A percentile compares a stretch with the other conserved stretches of the same genome.
phyloP scores from a whole-genome alignment of 2,888 invertebrate genomes.

The Pomacea canaliculata region DNA sequence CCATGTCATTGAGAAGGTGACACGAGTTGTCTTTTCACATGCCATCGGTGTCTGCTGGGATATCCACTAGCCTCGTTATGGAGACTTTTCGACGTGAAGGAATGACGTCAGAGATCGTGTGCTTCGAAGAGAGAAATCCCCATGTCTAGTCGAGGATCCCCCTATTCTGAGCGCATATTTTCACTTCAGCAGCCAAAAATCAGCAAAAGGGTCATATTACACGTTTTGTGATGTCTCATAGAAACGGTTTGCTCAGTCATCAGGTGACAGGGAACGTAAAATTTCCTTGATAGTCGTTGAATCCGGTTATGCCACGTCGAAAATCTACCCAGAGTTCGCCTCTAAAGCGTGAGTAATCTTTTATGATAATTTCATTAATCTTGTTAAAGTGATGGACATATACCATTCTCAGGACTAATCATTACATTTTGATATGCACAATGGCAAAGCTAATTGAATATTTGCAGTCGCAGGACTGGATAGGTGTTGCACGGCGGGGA shows the following conservation, averaged over 20 bases:
- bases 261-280: constrained; percentile 2
- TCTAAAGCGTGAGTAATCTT: constrained; percentile 29
- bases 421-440: too few relatives aligned
- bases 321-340: constrained; percentile 29
- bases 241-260: not conserved
- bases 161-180: constrained; percentile 15
- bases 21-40: constrained; percentile 20
- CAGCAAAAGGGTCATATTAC: not conserved
- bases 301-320: constrained; percentile 29
- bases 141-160: constrained; percentile 27
- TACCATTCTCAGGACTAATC: too few relatives aligned
- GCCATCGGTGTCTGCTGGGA: constrained; percentile 27
- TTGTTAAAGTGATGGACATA: constrained; percentile 1
- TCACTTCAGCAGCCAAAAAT: not conserved
- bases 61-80: constrained; percentile 27
- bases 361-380: constrained; percentile 29
- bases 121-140: constrained; percentile 25
- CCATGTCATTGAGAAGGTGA: too few relatives aligned
- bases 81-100: constrained; percentile 15
- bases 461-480: not conserved
- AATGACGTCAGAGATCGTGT: constrained; percentile 28
- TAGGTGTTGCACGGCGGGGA: constrained; percentile 17
- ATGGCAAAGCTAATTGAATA: too few relatives aligned
- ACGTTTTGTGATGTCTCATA: not conserved
- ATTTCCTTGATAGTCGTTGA: constrained; percentile 13